Base-by-base conservation (phyloP, 1,140 invertebrate species). In the Araneus ventricosus region DNA sequence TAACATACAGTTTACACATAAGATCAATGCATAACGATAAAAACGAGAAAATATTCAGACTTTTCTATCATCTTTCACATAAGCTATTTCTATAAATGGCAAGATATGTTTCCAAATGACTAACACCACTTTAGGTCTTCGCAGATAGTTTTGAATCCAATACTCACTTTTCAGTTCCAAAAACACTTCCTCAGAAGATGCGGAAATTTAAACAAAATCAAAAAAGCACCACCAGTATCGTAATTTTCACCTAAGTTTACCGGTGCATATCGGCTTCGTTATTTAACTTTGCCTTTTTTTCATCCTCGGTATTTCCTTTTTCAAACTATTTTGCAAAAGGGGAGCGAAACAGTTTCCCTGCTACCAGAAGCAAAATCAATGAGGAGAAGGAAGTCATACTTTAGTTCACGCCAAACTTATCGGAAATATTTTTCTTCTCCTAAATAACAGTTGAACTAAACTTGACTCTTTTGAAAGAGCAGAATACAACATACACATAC, bases 381-480 rank as follows among this genome's bases (percentile, higher is more conserved):
- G 87, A 5, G 37, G 39, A 88, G 34, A 41, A 75, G 87, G 87
- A 88, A 70, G 87, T 88, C 59, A 88, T 88, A 88, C 87, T 88
- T 88, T 88, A 88, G 61, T 75, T 88, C 61, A 45, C 37, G 37
- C 87, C 87, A 37, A 88, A 88, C 61, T 88, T 88, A 88, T 88
- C 61, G 87, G 87, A 88, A 70, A 88, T 70, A 88, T 88, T 88
- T 88, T 88, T 75, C 87, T 88, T 45, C 87, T 41, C 45, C 45
- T 75, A 75, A 87, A 88, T 75, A 88, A 88, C 87, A 88, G 37
- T 75, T 27, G 87, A 88, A 88, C 87, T 88, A 45, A 88, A 67
- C 63, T 88, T 75, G 87, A 88, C 61, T 88, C 41, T 88, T 87
- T 30, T 24, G 34, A 88, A 70, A 67, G 85, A 37, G 52, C n/a